phyloP scores from a whole-genome alignment of 2,888 invertebrate species.

The Pterobdella sp. region DNA sequence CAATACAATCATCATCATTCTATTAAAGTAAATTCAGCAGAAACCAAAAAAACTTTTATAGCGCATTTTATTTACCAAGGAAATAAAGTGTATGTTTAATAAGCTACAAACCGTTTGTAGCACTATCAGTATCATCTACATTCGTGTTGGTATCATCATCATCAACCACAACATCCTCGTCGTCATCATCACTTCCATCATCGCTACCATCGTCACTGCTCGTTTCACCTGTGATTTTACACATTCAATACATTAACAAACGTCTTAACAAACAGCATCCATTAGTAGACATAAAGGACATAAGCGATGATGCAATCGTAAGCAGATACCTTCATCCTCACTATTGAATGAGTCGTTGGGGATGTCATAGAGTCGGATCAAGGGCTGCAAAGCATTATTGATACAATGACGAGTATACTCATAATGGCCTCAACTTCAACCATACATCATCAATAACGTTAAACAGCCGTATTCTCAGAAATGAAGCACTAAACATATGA shows the following conservation, averaged over 20 bases:
- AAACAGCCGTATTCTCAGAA: too few relatives aligned
- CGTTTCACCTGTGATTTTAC: constrained; percentile 87
- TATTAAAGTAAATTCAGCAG: too few relatives aligned
- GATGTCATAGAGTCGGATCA: constrained; percentile 92
- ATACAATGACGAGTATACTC: too few relatives aligned
- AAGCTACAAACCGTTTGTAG: not conserved
- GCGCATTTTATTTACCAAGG: too few relatives aligned
- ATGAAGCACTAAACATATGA: not conserved
- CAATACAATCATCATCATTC: too few relatives aligned
- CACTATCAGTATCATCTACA: not conserved
- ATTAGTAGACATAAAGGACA: not conserved
- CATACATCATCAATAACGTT: too few relatives aligned
- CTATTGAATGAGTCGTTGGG: constrained; percentile 97
- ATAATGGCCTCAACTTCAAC: too few relatives aligned
- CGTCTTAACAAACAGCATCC: too few relatives aligned
- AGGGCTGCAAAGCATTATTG: constrained; percentile 57
- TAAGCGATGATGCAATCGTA: constrained; percentile 57
- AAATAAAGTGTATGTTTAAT: too few relatives aligned
- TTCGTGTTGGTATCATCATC: constrained; percentile 13
- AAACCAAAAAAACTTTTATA: too few relatives aligned
- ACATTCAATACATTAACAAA: too few relatives aligned
- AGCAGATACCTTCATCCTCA: constrained; percentile 82
- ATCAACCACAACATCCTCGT: constrained; percentile 12
- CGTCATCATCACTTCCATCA: constrained; percentile 19
- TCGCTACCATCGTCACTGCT: constrained; percentile 50